phyloP scores from a whole-genome alignment of 2,888 invertebrate genomes.

The Standfussiana lucernea region DNA sequence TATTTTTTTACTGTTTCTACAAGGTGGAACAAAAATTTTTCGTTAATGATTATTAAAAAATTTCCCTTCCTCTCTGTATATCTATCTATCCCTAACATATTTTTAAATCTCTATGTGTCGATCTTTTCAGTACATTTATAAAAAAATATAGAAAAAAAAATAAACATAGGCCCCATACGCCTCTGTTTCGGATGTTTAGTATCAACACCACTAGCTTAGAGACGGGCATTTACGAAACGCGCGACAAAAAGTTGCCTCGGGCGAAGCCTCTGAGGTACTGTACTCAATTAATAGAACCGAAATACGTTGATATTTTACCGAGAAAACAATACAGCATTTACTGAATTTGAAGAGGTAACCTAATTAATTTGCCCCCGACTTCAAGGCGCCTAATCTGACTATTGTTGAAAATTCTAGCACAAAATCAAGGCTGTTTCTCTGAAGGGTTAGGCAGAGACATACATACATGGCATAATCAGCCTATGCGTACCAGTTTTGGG shows the following conservation, averaged over 20 bases:
- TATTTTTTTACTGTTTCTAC: too few species aligned
- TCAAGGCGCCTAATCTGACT: background rate
- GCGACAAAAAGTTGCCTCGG: background rate
- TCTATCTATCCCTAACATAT: too few species aligned
- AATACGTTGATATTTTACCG: slow-evolving; percentile 17
- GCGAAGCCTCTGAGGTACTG: background rate
- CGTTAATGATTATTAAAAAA: too few species aligned
- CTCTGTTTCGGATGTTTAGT: too few species aligned
- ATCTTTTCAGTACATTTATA: too few species aligned
- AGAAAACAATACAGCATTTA: slow-evolving; percentile 21
- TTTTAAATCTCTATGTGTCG: too few species aligned
- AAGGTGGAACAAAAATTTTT: too few species aligned
- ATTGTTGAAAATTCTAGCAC: background rate
- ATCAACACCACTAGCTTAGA: too few species aligned
- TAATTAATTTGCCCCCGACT: slow-evolving; percentile 8
- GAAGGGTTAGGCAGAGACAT: background rate
- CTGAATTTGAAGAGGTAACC: slow-evolving; percentile 8
- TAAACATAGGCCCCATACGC: too few species aligned
- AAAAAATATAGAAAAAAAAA: too few species aligned
- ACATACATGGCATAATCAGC: background rate
- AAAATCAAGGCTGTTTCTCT: background rate
- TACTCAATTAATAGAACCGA: background rate
- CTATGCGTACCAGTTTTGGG: background rate
- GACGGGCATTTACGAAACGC: background rate
- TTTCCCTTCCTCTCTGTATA: too few species aligned